A percentile compares a stretch with the other conserved stretches of the same genome.
Conservation (phyloP, 2,888 invertebrate genomes). For the Ypsolopha scabrella region DNA sequence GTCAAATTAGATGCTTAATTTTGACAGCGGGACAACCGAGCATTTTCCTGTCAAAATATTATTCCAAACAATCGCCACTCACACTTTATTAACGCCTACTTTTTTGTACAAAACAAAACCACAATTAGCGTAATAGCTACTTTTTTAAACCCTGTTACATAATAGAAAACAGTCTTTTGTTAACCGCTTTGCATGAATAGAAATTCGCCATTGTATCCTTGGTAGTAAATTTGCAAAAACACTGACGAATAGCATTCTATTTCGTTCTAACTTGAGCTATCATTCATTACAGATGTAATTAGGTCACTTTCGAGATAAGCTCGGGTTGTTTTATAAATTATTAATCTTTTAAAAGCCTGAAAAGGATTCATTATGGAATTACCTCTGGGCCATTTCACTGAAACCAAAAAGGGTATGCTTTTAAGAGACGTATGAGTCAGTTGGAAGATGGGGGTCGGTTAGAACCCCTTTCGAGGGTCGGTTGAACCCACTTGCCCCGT, state of each 20-base stretch:
- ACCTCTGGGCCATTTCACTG: conserved; percentile 54
- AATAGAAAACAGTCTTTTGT: neutral
- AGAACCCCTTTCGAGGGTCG: conserved; percentile 39
- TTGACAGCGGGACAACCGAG: conserved; percentile 49
- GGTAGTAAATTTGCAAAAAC: neutral
- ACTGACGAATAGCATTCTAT: no score
- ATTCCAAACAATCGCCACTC: conserved; percentile 58
- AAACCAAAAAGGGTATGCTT: conserved; percentile 47
- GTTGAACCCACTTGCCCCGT: conserved; percentile 16
- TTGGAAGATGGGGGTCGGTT: conserved; percentile 4
- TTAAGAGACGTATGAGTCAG: conserved; percentile 27
- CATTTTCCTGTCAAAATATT: conserved; percentile 68
- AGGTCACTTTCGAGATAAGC: conserved; percentile 23
- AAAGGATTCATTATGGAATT: conserved; percentile 66
- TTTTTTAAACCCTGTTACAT: conserved; percentile 14
- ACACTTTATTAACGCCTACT: conserved; percentile 35
- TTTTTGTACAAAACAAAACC: conserved; percentile 62
- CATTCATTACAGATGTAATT: conserved; percentile 1
- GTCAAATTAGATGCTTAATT: conserved; percentile 51
- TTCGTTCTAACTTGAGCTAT: neutral
- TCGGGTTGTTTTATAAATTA: conserved; percentile 48
- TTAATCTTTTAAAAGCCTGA: conserved; percentile 57
- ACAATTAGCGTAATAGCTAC: conserved; percentile 66
- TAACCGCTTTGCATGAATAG: neutral
- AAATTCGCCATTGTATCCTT: neutral